Conservation (phyloP, 2,888 invertebrate species). For the Matsumyia berberina region DNA sequence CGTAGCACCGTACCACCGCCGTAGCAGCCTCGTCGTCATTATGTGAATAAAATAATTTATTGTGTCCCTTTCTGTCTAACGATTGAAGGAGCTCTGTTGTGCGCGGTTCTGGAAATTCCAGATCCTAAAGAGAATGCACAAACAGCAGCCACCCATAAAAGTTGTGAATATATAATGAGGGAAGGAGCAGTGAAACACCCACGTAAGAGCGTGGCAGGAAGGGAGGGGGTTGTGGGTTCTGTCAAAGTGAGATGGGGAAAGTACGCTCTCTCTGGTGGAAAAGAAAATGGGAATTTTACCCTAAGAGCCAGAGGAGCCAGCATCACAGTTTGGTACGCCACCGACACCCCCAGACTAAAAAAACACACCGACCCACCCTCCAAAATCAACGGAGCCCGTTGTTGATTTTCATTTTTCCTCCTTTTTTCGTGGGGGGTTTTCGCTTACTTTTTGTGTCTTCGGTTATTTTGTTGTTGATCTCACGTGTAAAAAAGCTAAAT, state of each 20-base stretch:
- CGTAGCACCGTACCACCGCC: too few species aligned
- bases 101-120: slow-evolving; percentile 28
- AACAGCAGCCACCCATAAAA: slow-evolving; percentile 43
- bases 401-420: neutral
- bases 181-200: slow-evolving; percentile 22
- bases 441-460: slow-evolving; percentile 29
- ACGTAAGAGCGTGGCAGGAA: neutral
- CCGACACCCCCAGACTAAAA: too few species aligned
- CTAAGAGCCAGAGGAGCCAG: slow-evolving; percentile 16
- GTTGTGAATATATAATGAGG: slow-evolving; percentile 54
- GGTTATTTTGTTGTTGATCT: slow-evolving; percentile 53
- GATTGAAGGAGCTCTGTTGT: slow-evolving; percentile 24
- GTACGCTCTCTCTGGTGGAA: slow-evolving; percentile 7
- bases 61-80: slow-evolving; percentile 42
- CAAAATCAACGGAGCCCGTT: slow-evolving; percentile 19
- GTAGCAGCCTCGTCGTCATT: neutral
- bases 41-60: slow-evolving; percentile 41
- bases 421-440: neutral
- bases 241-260: slow-evolving; percentile 26
- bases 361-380: slow-evolving; percentile 3
- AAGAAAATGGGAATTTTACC: neutral
- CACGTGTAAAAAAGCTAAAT: slow-evolving; percentile 49
- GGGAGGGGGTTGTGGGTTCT: neutral
- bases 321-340: slow-evolving; percentile 12
- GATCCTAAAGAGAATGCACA: slow-evolving; percentile 41